Evolutionary conservation across 2,888 invertebrate genomes (phyloP).

Genomic region (Phlogophora meticulosa): DNA sequence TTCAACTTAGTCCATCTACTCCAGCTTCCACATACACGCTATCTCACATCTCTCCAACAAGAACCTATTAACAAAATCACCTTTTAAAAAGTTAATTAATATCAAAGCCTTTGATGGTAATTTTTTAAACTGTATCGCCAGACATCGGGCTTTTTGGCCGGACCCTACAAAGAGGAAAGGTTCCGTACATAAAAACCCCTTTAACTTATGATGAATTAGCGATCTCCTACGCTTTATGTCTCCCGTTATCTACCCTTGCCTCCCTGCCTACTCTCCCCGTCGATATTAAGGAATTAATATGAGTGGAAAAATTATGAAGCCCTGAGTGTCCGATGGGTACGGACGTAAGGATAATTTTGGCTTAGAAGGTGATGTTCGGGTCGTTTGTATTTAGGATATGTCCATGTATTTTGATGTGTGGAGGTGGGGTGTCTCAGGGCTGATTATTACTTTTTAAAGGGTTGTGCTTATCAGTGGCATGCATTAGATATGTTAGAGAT

Average conservation of each 20-base stretch:
- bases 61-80: constrained; percentile 64
- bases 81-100: constrained; percentile 87
- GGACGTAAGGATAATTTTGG: constrained; percentile 37
- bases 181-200: constrained; percentile 90
- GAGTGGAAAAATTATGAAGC: constrained; percentile 85
- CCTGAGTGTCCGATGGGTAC: constrained; percentile 66
- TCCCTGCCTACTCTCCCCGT: constrained; percentile 75
- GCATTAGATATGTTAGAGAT: background rate
- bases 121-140: constrained; percentile 84
- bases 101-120: constrained; percentile 80
- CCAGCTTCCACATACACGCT: constrained; percentile 1
- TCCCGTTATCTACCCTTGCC: constrained; percentile 86
- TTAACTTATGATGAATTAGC: constrained; percentile 92
- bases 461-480: constrained; percentile 5
- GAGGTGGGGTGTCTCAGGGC: constrained; percentile 14
- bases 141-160: constrained; percentile 81
- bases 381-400: constrained; percentile 35
- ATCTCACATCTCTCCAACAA: constrained; percentile 36
- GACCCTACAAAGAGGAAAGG: constrained; percentile 83
- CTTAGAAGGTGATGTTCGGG: constrained; percentile 31
- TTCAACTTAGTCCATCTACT: background rate
- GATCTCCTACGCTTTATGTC: constrained; percentile 91
- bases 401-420: constrained; percentile 16
- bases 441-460: constrained; percentile 16
- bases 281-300: constrained; percentile 90